A percentile compares a stretch with the other conserved stretches of the same genome.
phyloP scores from a whole-genome alignment of 2,113 vertebrate species.

The Phalacrocorax brasilianus region DNA sequence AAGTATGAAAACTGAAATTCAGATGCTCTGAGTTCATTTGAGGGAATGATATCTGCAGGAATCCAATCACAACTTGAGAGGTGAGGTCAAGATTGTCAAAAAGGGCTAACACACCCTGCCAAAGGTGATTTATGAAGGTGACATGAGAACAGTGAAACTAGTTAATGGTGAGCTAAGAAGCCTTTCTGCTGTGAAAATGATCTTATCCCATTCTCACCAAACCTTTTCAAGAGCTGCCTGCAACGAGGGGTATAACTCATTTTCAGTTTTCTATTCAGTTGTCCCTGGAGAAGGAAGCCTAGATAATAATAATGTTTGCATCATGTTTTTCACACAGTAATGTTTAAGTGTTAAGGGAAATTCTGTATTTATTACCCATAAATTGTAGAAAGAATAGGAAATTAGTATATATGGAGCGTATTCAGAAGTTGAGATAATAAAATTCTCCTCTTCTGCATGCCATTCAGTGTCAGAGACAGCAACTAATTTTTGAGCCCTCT shows the following conservation, averaged over 20 bases:
- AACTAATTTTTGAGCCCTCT: background rate
- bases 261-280: background rate
- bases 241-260: background rate
- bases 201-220: background rate
- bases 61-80: accelerated
- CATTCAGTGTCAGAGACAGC: background rate
- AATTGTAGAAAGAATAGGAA: background rate
- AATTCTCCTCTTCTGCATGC: background rate
- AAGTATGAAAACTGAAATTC: background rate
- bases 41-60: background rate
- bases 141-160: background rate
- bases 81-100: background rate
- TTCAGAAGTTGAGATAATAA: background rate
- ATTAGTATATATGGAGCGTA: background rate
- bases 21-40: background rate
- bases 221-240: background rate
- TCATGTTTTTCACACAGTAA: background rate
- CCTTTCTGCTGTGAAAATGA: background rate
- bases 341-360: background rate
- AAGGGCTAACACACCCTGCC: background rate
- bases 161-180: background rate
- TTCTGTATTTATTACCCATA: background rate
- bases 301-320: background rate
- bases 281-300: background rate
- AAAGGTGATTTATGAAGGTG: background rate